Conservation (phyloP, 2,888 invertebrate genomes). For the Scaptomyza flava region DNA sequence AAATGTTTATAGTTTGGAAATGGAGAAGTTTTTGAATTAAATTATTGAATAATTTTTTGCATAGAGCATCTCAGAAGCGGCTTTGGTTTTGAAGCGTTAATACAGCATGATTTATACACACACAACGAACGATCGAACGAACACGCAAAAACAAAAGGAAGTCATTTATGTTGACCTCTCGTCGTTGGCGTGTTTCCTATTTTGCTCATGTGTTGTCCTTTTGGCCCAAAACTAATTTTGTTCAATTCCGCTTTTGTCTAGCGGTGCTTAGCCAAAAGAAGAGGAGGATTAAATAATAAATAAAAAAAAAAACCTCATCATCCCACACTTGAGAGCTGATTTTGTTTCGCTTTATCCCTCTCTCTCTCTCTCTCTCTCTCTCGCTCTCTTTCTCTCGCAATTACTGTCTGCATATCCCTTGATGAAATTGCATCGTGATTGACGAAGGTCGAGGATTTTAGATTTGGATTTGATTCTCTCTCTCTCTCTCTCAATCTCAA, state of each 20-base stretch:
- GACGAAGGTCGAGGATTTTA: conserved; percentile 63
- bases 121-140: not conserved
- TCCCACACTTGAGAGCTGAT: conserved; percentile 71
- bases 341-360: conserved; percentile 1
- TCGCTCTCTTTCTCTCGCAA: conserved; percentile 9
- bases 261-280: conserved; percentile 28
- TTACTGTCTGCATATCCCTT: conserved; percentile 16
- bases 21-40: not conserved
- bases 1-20: too few relatives aligned
- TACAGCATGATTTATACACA: conserved; percentile 7
- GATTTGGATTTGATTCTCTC: conserved; percentile 1
- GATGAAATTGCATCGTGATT: conserved; percentile 53
- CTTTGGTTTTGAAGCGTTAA: not conserved
- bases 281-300: not conserved
- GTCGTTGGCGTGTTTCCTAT: conserved; percentile 12
- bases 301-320: not conserved
- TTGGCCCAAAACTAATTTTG: conserved; percentile 51
- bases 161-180: conserved; percentile 65
- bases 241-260: conserved; percentile 68
- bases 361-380: conserved; percentile 4
- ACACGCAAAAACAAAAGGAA: conserved; percentile 43
- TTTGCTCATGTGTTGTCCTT: conserved; percentile 9
- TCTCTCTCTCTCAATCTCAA: conserved; percentile 8
- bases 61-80: conserved; percentile 35
- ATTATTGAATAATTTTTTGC: not conserved